Conservation (phyloP, 2,888 invertebrate genomes). For the Diaperis boleti region DNA sequence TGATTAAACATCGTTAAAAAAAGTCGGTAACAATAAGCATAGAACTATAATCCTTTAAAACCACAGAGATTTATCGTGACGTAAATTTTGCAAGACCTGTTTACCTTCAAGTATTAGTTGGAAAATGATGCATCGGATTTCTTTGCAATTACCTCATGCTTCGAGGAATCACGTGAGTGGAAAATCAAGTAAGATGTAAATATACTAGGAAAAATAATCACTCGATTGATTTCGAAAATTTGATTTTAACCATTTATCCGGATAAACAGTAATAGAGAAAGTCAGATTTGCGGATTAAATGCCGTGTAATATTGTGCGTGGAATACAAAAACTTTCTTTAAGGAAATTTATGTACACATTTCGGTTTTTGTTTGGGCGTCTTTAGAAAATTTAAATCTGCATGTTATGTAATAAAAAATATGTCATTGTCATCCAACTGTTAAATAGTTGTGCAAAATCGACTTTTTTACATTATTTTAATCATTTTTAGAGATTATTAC, state of each 20-base stretch:
- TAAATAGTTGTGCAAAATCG: too few species aligned
- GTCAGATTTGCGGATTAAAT: constrained; percentile 18
- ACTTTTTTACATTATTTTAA: too few species aligned
- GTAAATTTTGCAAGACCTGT: not conserved
- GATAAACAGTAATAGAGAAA: constrained; percentile 14
- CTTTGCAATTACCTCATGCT: not conserved
- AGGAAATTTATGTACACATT: constrained; percentile 13
- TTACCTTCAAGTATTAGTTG: not conserved
- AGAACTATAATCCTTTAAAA: not conserved
- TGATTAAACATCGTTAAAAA: too few species aligned
- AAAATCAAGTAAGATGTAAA: too few species aligned
- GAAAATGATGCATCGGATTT: not conserved
- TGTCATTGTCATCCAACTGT: too few species aligned
- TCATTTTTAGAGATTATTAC: too few species aligned
- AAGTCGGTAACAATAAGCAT: too few species aligned
- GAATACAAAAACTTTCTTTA: constrained; percentile 27
- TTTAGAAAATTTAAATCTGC: too few species aligned
- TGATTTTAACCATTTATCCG: too few species aligned
- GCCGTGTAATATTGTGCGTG: constrained; percentile 1
- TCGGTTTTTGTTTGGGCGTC: not conserved
- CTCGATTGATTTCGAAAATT: too few species aligned
- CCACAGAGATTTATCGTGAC: not conserved
- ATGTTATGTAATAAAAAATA: too few species aligned
- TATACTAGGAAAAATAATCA: too few species aligned
- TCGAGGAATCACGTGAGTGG: not conserved